Base-by-base conservation (phyloP, 2,113 vertebrate species). In the Lepisosteus oculatus region DNA sequence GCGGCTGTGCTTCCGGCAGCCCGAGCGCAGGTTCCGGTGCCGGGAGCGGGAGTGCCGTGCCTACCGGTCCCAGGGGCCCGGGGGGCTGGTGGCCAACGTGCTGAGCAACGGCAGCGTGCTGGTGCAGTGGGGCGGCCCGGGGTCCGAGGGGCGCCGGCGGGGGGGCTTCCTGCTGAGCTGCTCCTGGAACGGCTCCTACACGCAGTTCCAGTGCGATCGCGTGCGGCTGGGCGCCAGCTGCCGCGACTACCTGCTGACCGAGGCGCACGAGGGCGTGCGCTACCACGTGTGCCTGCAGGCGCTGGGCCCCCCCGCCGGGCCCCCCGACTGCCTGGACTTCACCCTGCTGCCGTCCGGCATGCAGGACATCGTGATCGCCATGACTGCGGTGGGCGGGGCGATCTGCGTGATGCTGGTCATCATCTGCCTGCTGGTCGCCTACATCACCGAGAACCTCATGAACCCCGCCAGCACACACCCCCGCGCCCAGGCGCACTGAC, bases 321-420 rank as follows among this genome's bases (percentile, higher is more conserved):
- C 6, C 55, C 45, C 8, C 57, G 92, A 95, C 72, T 98, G 96
- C 76, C 93, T 97, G 74, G 95, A 98, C 87, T 98, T 98, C 76
- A 92, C 87, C 15, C 85, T 95, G 63, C 87, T 93, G 54, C 92
- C 94, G 0, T 91, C 92, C 9, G 94, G 95, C 84, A 95, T 96
- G 96, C 94, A 93, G 85, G 95, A 98, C 77, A 95, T 99, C 78
- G 97, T 98, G 4, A 93, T 99, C 59, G 97, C 97, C 85, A 98
- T 98, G 97, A 97, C 96, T 69, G 95, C 95, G 3, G 97, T 98
- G 81, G 97, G 97, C 68, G 96, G 97, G 55, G 94, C 96, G 76
- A 98, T 99, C 85, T 99, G 97, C 76, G 96, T 98, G 85, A 98
- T 98, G 97, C 92, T 98, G 75, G 97, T 99, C 80, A 93, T 97